Base-by-base conservation (phyloP, 2,113 vertebrate genomes). In the Xiphophorus hellerii region DNA sequence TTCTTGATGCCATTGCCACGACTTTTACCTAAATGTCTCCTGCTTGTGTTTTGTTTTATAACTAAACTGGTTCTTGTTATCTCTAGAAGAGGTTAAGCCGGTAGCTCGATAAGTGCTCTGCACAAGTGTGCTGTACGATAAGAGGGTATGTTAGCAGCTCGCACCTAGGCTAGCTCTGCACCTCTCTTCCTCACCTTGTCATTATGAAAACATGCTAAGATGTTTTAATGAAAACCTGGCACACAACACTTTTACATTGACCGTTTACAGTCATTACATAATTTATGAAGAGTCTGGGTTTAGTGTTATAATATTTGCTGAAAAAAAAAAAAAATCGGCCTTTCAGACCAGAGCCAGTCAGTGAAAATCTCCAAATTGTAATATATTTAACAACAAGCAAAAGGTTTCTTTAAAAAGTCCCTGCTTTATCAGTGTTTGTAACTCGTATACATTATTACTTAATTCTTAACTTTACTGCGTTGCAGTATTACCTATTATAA, bases 51-150 rank as follows among this genome's bases (percentile, higher is more conserved):
- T 22, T 42, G n/a, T 62, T 22, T 74, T 62, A 28, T 25, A 27
- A 17, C 22, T 20, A 27, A 3, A 0, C 48, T 25, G 35, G 1
- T 3, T 17, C 39, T 29, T 61, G 6, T 75, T 90, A 91, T 89
- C 87, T 67, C 22, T 28, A 4, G 3, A 60, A 65, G 39, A 58
- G 76, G 33, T 73, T 0, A 68, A 62, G 71, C 44, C 35, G 17
- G 58, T 14, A 27, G 67, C 37, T 13, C 69, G 88, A 89, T 91
- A 88, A 91, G 82, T 69, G 51, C 70, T n/a, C 62, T 66, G 61
- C 76, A 30, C 29, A 48, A 44, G 70, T 87, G 89, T 51, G 71
- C n/a, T 64, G n/a, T 1, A 61, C 61, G 90, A 93, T 93, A 92
- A 93, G 81, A 44, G 72, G 20, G 63, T 6, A 62, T 4, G 69